Evolutionary conservation across 2,797 vertebrate species (phyloP), one percentile per base, ranked within the genome.

Genomic region (Squalus acanthias): DNA sequence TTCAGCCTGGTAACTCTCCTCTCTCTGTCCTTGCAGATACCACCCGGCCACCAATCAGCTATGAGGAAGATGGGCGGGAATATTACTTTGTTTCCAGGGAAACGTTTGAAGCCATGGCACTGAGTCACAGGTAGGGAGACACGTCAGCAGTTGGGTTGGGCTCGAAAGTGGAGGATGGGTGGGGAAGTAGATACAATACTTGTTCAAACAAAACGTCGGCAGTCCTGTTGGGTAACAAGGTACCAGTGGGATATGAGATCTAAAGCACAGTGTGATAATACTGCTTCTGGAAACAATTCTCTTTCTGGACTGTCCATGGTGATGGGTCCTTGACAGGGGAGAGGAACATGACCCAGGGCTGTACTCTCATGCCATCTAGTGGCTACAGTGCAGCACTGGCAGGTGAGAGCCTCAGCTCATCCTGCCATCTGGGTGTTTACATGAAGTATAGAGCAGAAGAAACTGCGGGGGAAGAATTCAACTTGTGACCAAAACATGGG

Each of bases 81-180:
- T 99, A 99, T 97, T 98, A 99, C 97, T 99, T 99, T 39, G 97
- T 98, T 97, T 98, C 98, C 63, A 98, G 98, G 92, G 99, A 99
- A 97, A 97, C 98, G 88, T 99, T 99, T 97, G 98, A 99, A 98
- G 98, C 97, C 97, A 99, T 99, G 98, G 97, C 99, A 10, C 98
- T 98, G 33, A 98, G 98, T 97, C 98, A 99, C 97, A 99, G 98
- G 99, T 99, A 97, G 29, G 79, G 87, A 72, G 12, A 39, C 63
- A 92, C 17, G 12, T 89, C 87, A 60, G 53, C 26, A 24, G 33
- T 24, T 82, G 33, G 67, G 57, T 96, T n/a, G 26, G 57, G 24
- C 46, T 26, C 39, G 53, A 87, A 65, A 82, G 3, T 87, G n/a
- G 82, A 9, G 17, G 20, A 9, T 22, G 46, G 46, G 29, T 50